Base-by-base conservation (phyloP, 2,888 invertebrate genomes). In the Cryptophagus acutangulus region DNA sequence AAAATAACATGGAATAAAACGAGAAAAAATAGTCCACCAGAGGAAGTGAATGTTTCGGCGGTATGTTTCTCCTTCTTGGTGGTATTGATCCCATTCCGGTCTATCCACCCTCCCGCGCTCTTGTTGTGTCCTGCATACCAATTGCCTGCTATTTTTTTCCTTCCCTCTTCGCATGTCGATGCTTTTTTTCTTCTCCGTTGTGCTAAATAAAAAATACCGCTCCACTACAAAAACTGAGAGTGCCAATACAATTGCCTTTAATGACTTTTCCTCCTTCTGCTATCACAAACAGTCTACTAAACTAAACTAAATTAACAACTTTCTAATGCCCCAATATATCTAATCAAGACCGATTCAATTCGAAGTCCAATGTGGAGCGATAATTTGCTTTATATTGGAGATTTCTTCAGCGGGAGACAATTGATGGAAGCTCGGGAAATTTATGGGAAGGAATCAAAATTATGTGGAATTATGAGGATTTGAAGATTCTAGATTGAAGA, bases 71-170 rank as follows among this genome's bases (percentile, higher is more conserved):
- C 66, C 66, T 64, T 67, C 67, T 69, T 66, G 65, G 61, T 58
- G 58, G 68, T 68, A 68, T 70, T 68, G 68, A 68, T 68, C 69
- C 63, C 62, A 67, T 66, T 71, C 70, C 69, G 69, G 70, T 70
- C 69, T 66, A 55, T 57, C 62, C 55, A 58, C 59, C 50, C 63
- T 55, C 61, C 60, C 58, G 52, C 58, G 57, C 62, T 64, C 61
- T 71, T 72, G 74, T 73, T 74, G 74, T 75, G 74, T 71, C 74
- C 74, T 75, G 75, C 74, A 75, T 75, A 75, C 74, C 74, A 75
- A 75, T 75, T 74, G 74, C 72, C 71, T 73, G 70, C 72, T 62
- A 72, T 73, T 74, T 73, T 74, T 73, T 73, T 53, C 37, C 12
- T 65, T 61, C 61, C 65, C 61, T 71, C 49, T 51, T 48, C 16